A percentile compares a stretch with the other conserved stretches of the same genome.
phyloP scores from a whole-genome alignment of 2,113 vertebrate species.

The Echinops telfairi region DNA sequence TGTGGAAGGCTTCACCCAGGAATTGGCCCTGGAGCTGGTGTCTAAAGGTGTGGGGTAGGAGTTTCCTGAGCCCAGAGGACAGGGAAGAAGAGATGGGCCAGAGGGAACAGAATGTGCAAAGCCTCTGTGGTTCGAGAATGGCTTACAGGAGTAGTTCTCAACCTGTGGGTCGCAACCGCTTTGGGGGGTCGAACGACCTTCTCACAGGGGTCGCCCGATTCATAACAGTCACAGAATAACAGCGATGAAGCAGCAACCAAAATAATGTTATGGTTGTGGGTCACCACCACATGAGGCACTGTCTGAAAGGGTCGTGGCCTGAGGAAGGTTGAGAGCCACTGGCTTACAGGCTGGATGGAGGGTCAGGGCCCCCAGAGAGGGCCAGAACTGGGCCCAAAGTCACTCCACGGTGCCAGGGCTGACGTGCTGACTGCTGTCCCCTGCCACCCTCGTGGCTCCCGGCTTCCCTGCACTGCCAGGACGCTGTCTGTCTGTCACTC shows the following conservation, averaged over 20 bases:
- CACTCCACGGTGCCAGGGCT: neutral
- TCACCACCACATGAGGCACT: too few relatives aligned
- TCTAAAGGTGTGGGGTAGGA: neutral
- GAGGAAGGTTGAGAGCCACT: too few relatives aligned
- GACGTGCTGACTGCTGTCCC: too few relatives aligned
- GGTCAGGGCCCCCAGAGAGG: neutral
- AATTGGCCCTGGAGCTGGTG: neutral
- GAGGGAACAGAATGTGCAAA: neutral
- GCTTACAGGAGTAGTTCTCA: too few relatives aligned
- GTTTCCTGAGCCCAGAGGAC: neutral
- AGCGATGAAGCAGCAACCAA: too few relatives aligned
- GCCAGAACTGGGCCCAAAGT: neutral
- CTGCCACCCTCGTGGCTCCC: neutral
- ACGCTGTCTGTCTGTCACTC: neutral
- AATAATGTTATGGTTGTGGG: too few relatives aligned
- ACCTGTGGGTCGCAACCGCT: too few relatives aligned
- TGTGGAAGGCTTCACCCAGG: neutral
- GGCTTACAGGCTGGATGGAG: neutral
- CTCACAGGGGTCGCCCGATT: too few relatives aligned
- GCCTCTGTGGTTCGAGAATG: neutral
- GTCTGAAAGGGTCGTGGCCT: too few relatives aligned
- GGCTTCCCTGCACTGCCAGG: neutral
- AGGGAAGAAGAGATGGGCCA: neutral
- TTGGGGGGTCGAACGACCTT: too few relatives aligned
- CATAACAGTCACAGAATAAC: too few relatives aligned